Evolutionary conservation across 2,797 vertebrate species (phyloP), one percentile per base, ranked within the genome.

Genomic region (Anas capensis): DNA sequence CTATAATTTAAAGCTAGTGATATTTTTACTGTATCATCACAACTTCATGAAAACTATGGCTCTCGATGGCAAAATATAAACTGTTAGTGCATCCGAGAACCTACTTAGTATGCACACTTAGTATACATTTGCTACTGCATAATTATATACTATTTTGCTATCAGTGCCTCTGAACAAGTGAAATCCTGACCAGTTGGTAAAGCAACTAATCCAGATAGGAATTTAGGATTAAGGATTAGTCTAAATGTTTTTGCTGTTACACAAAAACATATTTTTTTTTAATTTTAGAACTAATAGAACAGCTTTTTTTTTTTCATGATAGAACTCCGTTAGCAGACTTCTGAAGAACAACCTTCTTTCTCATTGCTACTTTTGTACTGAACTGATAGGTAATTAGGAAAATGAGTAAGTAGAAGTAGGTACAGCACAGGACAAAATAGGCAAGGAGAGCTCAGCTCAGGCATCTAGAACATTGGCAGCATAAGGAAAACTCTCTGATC

Each of bases 81-180:
- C 49, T 70, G 19, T 53, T 46, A 1, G 18, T 79, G 84, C 62
- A 58, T 33, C 46, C 56, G 38, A 26, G 79, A 87, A 61, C 60
- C 61, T 80, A 7, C 92, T 97, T 61, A 89, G 92, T 68, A 86
- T 90, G 20, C 57, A 76, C 82, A 44, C 42, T 44, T 44, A 19
- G 42, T 44, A 44, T 44, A 72, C 36, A 13, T 44, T 92, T 79
- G 88, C 92, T 79, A 46, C 69, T 93, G 68, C 85, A 72, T 72
- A 68, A 83, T 97, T 88, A 29, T 78, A 64, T 26, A 16, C 60
- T 77, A 14, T 46, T 91, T 94, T 93, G 82, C 95, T 71, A 86
- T 86, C 72, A 68, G 80, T 89, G 88, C 92, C 54, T 81, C 64
- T n/a, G 62, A 58, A n/a, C 24, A 1, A 38, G 36, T 85, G 68